Percentiles rank a stretch among this genome's conserved stretches.
Evolutionary conservation across 23 tunicate genomes (phyloP).

Genomic region (Phallusia fumigata): DNA sequence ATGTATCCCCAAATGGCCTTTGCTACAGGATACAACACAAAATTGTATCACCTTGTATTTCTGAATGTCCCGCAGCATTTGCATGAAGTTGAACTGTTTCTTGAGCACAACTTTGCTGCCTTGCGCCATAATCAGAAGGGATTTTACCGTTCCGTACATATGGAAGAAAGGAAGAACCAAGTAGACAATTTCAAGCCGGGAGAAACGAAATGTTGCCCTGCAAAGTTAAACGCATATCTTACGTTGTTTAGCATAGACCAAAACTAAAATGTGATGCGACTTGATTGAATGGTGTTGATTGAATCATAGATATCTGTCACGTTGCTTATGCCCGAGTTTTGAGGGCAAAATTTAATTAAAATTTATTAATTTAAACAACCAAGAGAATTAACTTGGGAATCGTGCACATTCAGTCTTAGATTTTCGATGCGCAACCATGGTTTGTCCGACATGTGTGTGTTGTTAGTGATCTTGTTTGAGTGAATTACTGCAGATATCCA

Average conservation of each 20-base stretch:
- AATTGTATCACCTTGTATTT: slow-evolving; percentile 28
- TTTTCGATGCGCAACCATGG: too few relatives aligned
- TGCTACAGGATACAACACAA: neutral
- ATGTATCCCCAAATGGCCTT: neutral
- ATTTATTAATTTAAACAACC: too few relatives aligned
- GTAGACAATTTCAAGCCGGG: neutral
- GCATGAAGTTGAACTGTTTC: slow-evolving; percentile 8
- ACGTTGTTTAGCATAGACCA: neutral
- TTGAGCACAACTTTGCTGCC: neutral
- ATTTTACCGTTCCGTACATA: neutral
- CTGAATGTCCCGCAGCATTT: slow-evolving; percentile 32
- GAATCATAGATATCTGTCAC: too few relatives aligned
- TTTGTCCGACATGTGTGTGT: too few relatives aligned
- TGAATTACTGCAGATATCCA: too few relatives aligned
- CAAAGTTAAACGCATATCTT: neutral
- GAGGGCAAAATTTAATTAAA: too few relatives aligned
- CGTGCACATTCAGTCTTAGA: neutral
- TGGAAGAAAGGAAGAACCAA: neutral
- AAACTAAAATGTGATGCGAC: neutral
- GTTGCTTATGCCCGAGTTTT: too few relatives aligned
- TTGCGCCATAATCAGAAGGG: neutral
- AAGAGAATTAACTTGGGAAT: neutral
- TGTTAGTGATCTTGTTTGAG: too few relatives aligned
- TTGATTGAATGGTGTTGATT: too few relatives aligned
- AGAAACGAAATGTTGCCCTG: neutral